Evolutionary conservation across 2,888 invertebrate genomes (phyloP).

Genomic region (Pycnomerus fuliginosus): DNA sequence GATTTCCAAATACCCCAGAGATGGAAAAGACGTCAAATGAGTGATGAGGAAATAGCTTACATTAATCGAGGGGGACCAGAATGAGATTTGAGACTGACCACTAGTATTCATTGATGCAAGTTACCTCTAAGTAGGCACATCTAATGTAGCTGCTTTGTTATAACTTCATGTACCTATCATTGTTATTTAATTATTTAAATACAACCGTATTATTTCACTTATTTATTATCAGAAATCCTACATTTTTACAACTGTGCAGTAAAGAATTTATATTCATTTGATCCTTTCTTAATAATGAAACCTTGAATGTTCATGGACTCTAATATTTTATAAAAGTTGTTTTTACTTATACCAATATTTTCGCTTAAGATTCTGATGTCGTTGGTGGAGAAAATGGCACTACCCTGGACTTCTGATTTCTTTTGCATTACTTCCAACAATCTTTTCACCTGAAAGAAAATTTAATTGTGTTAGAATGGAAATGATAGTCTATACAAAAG

Average conservation of each 20-base stretch:
- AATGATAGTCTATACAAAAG: too few relatives aligned
- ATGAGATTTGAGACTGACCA: slow-evolving; percentile 3
- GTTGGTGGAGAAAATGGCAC: slow-evolving; percentile 70
- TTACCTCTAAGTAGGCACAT: too few relatives aligned
- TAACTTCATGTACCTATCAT: slow-evolving; percentile 7
- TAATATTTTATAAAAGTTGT: slow-evolving; percentile 70
- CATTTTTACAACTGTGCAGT: slow-evolving; percentile 28
- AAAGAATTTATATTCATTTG: slow-evolving; percentile 43
- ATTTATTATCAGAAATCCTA: slow-evolving; percentile 12
- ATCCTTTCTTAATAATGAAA: slow-evolving; percentile 77
- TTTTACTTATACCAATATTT: slow-evolving; percentile 62
- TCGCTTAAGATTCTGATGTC: slow-evolving; percentile 75
- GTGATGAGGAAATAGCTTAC: slow-evolving; percentile 48
- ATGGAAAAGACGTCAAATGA: slow-evolving; percentile 43
- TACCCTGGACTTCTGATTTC: slow-evolving; percentile 64
- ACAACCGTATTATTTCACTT: background rate
- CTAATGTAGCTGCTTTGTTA: too few relatives aligned
- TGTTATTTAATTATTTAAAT: slow-evolving; percentile 3
- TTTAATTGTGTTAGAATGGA: too few relatives aligned
- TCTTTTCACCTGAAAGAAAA: slow-evolving; percentile 70
- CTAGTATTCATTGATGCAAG: slow-evolving; percentile 11
- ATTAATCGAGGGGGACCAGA: slow-evolving; percentile 50
- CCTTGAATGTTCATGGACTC: slow-evolving; percentile 83
- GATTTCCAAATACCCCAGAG: slow-evolving; percentile 49
- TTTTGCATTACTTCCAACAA: slow-evolving; percentile 69